A percentile compares a stretch with the other conserved stretches of the same genome.
These are phyloP conservation scores for Villa cingulata DNA, from an alignment of 2,888 invertebrate genomes.

Conservation along the genomic window DNA sequence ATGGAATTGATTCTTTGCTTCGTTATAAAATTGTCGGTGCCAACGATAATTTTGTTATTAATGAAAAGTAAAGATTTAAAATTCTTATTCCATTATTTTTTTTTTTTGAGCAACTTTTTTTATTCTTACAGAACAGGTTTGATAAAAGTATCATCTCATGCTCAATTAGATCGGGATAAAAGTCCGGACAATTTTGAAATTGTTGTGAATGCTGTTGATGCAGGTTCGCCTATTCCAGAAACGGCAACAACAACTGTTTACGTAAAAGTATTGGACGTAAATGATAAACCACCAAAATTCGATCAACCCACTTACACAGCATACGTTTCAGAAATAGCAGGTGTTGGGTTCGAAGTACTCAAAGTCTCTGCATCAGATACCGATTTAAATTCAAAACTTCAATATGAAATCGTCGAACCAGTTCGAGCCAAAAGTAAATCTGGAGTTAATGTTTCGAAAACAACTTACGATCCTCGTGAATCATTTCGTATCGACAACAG, in stretches of 20 bases:
- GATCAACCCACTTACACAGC: constrained; percentile 47
- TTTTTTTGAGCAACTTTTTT: constrained; percentile 1
- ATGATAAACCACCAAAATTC: constrained; percentile 70
- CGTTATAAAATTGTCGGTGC: constrained; percentile 61
- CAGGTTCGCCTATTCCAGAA: constrained; percentile 58
- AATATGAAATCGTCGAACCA: constrained; percentile 54
- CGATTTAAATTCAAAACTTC: constrained; percentile 52
- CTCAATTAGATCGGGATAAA: constrained; percentile 53
- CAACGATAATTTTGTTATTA: constrained; percentile 63
- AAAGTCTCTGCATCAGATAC: constrained; percentile 55
- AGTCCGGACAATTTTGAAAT: constrained; percentile 56
- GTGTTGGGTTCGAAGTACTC: constrained; percentile 47
- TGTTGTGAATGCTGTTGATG: constrained; percentile 60
- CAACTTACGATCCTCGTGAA: constrained; percentile 46
- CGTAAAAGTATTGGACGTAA: constrained; percentile 59
- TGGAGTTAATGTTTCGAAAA: constrained; percentile 51
- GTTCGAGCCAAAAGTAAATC: constrained; percentile 60
- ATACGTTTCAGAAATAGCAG: constrained; percentile 57
- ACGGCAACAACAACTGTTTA: constrained; percentile 64
- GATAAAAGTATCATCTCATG: constrained; percentile 57
- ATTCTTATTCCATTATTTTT: constrained; percentile 1
- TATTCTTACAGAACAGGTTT: constrained; percentile 43
- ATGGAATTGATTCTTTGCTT: constrained; percentile 55
- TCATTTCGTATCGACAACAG: constrained; percentile 56
- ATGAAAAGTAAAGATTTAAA: constrained; percentile 46